Percentiles rank a stretch among this genome's conserved stretches.
Evolutionary conservation across 2,113 vertebrate genomes (phyloP).

Genomic region (Thermophis baileyi): DNA sequence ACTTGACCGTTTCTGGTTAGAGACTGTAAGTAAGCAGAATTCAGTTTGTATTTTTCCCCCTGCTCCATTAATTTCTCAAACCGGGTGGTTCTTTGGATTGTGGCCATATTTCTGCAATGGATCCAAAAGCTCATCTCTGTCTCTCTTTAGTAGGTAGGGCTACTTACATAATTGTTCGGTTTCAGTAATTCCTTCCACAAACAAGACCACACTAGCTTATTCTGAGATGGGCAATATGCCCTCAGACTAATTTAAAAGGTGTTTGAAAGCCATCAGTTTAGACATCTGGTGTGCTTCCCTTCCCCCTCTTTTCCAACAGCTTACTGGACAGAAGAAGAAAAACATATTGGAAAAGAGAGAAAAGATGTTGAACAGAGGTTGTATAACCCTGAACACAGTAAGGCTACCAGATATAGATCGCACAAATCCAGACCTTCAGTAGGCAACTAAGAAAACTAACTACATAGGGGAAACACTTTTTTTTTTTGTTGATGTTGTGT

Average conservation of each 20-base stretch:
- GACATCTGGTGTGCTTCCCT: neutral
- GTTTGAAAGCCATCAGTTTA: neutral
- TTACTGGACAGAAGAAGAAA: neutral
- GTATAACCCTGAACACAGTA: neutral
- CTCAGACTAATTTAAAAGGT: neutral
- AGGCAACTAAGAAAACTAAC: neutral
- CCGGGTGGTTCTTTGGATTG: neutral
- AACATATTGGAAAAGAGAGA: neutral
- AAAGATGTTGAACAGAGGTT: neutral
- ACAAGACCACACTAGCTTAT: neutral
- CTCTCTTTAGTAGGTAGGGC: neutral
- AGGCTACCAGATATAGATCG: neutral
- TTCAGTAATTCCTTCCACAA: neutral
- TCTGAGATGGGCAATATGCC: neutral
- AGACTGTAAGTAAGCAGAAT: slow-evolving; percentile 69
- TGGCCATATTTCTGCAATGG: neutral
- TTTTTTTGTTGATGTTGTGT: neutral
- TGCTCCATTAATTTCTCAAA: neutral
- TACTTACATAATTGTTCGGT: neutral
- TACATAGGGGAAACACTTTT: neutral
- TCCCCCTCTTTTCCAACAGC: neutral
- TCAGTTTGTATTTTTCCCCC: accelerated
- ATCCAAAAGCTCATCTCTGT: neutral
- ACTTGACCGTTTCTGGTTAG: slow-evolving; percentile 82
- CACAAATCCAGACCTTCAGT: neutral